phyloP scores from a whole-genome alignment of 2,888 invertebrate genomes.

The Orchesellides sinensis region DNA sequence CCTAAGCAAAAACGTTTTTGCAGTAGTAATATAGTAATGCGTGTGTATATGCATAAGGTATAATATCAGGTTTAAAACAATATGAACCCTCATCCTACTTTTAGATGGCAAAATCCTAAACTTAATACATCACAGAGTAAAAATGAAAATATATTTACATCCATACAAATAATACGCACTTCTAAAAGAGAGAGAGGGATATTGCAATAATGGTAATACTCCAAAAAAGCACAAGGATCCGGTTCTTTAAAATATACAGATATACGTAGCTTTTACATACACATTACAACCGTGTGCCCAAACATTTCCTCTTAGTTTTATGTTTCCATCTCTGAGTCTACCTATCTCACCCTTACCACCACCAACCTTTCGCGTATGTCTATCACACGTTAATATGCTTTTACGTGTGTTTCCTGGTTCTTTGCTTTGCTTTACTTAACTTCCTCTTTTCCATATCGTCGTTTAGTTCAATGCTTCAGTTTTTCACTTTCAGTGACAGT shows the following conservation, averaged over 20 bases:
- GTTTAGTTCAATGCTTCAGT: not conserved
- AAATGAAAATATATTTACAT: not conserved
- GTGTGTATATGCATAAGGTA: not conserved
- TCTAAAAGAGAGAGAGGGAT: not conserved
- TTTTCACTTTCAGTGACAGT: conserved; percentile 6
- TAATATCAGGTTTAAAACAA: conserved; percentile 19
- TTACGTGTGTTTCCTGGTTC: conserved; percentile 14
- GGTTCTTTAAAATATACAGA: not conserved
- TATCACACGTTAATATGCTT: conserved; percentile 4
- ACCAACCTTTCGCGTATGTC: not conserved
- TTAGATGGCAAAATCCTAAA: conserved; percentile 5
- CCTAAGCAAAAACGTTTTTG: too few species aligned
- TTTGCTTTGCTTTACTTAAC: not conserved
- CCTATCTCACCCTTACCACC: not conserved
- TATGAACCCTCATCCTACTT: conserved; percentile 18
- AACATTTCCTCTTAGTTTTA: not conserved
- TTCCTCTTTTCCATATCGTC: not conserved
- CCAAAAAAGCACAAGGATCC: conserved; percentile 5
- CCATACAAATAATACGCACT: not conserved
- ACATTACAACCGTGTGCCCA: too few species aligned
- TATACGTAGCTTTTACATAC: not conserved
- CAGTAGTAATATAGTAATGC: not conserved
- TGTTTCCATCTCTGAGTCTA: not conserved
- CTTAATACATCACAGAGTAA: not conserved
- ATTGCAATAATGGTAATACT: not conserved